A percentile compares a stretch with the other conserved stretches of the same genome.
phyloP scores from a whole-genome alignment of 2,113 vertebrate genomes.

The Telmatochromis sp. region DNA sequence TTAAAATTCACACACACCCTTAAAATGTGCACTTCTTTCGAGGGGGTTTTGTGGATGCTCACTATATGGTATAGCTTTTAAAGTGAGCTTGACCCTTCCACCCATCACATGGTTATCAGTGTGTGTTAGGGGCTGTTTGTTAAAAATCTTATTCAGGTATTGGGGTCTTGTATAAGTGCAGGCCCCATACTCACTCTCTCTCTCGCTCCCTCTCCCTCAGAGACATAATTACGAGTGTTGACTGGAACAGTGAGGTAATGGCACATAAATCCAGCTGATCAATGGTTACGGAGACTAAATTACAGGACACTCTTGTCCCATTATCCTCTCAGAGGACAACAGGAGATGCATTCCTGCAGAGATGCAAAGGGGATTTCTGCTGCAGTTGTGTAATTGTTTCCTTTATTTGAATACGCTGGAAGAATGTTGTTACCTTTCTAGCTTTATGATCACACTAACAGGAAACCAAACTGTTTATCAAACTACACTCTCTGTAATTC shows the following conservation, averaged over 20 bases:
- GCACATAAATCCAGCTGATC: constrained; percentile 73
- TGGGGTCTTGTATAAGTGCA: constrained; percentile 8
- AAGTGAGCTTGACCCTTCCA: not conserved
- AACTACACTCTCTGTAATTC: not conserved
- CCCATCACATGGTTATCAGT: constrained; percentile 19
- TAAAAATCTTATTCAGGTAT: constrained; percentile 69
- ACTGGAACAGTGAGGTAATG: constrained; percentile 76
- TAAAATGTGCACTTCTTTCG: not conserved
- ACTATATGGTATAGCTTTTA: not conserved
- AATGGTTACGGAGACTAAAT: constrained; percentile 68
- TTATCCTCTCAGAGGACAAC: constrained; percentile 54
- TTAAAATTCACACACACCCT: not conserved
- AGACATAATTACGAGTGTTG: constrained; percentile 68
- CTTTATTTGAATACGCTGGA: not conserved
- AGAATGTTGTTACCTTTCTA: not conserved
- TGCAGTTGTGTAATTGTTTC: not conserved
- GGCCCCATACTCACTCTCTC: not conserved
- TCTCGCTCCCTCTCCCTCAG: not conserved
- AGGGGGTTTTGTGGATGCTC: not conserved
- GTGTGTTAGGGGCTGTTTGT: constrained; percentile 33
- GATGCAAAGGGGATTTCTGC: constrained; percentile 31
- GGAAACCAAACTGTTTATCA: not conserved
- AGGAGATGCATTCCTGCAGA: constrained; percentile 45
- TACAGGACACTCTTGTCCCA: constrained; percentile 63
- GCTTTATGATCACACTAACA: not conserved